A percentile compares a stretch with the other conserved stretches of the same genome.
Evolutionary conservation across 2,888 invertebrate species (phyloP).

Genomic region (Caenorhabditis parvicauda): DNA sequence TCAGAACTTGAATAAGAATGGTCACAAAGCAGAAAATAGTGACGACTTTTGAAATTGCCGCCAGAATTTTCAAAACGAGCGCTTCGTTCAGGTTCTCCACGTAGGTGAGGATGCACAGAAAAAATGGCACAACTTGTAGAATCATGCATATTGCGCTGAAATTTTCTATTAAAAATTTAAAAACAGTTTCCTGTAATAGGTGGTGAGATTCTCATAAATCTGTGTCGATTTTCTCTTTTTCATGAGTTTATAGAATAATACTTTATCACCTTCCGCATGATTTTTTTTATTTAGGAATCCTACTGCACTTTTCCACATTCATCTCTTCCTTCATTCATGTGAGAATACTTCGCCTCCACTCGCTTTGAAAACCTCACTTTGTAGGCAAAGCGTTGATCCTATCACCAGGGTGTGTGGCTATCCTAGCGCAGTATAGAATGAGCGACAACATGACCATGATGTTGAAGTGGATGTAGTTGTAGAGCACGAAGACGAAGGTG

Average conservation of each 20-base stretch:
- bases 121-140: constrained; percentile 40
- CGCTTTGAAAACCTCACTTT: too few relatives aligned
- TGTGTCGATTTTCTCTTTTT: too few relatives aligned
- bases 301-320: too few relatives aligned
- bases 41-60: constrained; percentile 24
- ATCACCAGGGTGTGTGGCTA: constrained; percentile 28
- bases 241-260: too few relatives aligned
- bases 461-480: constrained; percentile 32
- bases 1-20: constrained; percentile 23
- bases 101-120: constrained; percentile 28
- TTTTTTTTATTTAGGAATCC: too few relatives aligned
- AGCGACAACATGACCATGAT: constrained; percentile 23
- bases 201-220: too few relatives aligned
- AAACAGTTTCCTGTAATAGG: too few relatives aligned
- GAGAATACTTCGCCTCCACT: too few relatives aligned
- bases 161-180: neutral
- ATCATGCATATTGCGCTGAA: constrained; percentile 36
- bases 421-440: constrained; percentile 29
- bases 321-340: too few relatives aligned
- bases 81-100: constrained; percentile 16
- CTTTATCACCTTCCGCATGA: too few relatives aligned
- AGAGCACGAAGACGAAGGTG: constrained; percentile 17
- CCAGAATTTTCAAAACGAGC: constrained; percentile 18
- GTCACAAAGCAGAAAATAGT: constrained; percentile 24
- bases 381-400: constrained; percentile 37